phyloP scores from a whole-genome alignment of 2,113 vertebrate species.

The Tachysurus vachellii region DNA sequence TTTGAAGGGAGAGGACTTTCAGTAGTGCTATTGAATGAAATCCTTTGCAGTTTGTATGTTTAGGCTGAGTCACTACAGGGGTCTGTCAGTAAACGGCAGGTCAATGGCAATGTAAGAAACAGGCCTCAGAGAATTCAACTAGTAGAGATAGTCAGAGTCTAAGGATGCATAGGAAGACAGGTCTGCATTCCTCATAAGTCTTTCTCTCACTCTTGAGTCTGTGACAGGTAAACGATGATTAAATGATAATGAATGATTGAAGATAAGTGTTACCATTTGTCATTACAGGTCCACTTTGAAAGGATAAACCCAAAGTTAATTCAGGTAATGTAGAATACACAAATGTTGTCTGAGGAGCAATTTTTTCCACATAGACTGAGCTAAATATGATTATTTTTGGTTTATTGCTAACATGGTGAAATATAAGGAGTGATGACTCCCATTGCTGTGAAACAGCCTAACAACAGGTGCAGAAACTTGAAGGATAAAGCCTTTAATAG shows the following conservation, averaged over 20 bases:
- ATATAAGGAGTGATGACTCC: neutral
- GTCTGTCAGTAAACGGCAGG: slow-evolving; percentile 46
- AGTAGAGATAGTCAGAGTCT: neutral
- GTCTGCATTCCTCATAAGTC: neutral
- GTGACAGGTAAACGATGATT: neutral
- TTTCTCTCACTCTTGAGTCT: neutral
- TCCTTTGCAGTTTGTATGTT: slow-evolving; percentile 54
- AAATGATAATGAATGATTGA: too few relatives aligned
- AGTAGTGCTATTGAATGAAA: slow-evolving; percentile 41
- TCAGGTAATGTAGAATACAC: neutral
- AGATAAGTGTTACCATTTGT: neutral
- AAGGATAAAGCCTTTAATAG: slow-evolving; percentile 27
- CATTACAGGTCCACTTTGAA: neutral
- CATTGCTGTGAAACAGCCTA: neutral
- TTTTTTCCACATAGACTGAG: neutral
- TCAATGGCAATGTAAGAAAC: slow-evolving; percentile 39
- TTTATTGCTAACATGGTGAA: neutral
- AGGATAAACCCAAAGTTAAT: neutral
- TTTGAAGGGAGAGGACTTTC: slow-evolving; percentile 45
- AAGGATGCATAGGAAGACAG: neutral
- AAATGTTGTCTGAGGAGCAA: neutral
- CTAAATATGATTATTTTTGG: neutral
- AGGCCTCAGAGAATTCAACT: slow-evolving; percentile 8
- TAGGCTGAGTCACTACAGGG: slow-evolving; percentile 47
- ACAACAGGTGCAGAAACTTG: slow-evolving; percentile 33